Base-by-base conservation (phyloP, 1,140 invertebrate genomes). In the Cyrtorhinus lividipennis region DNA sequence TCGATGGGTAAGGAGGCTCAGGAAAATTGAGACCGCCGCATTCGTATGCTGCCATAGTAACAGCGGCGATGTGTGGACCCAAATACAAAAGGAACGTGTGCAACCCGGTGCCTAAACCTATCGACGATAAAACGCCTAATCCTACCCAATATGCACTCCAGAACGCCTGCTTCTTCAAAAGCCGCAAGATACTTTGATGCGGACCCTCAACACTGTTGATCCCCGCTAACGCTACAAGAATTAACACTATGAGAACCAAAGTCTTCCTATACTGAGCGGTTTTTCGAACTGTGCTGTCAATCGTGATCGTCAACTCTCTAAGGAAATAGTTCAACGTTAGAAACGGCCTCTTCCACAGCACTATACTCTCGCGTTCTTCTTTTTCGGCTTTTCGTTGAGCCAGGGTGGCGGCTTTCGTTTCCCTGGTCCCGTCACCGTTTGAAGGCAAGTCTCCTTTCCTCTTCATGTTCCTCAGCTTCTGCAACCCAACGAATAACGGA, bases 31-130 rank as follows among this genome's bases (percentile, higher is more conserved):
- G 77, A 15, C 86, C 84, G 20, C 90, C 87, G 75, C 97, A 99
- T 76, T 98, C 95, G 74, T 96, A 97, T 0, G 94, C 97, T 46
- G 97, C 96, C 70, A 99, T 78, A 5, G 96, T 98, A n/a, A 99
- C 96, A 61, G 87, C 80, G 27, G 88, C 88, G 75, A 93, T 91
- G 69, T 90, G 86, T 22, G 92, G 91, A 22, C 95, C 95, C 67
- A 99, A 76, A 74, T 99, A 99, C 38, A 99, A 78, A 13, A 99
- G 78, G 78, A 99, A 99, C 59, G 96, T 99, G 73, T 99, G 97
- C 24, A 99, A 81, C 3, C 96, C 97, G 0, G 95, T 98, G 13
- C 97, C 97, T 26, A 99, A 78, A 1, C 97, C 96, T 56, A 99
- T 92, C 10, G 94, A 98, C 23, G 95, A 98, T 59, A 98, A 80